Evolutionary conservation across 2,797 vertebrate genomes (phyloP).

Genomic region (Hippocampus kuda): DNA sequence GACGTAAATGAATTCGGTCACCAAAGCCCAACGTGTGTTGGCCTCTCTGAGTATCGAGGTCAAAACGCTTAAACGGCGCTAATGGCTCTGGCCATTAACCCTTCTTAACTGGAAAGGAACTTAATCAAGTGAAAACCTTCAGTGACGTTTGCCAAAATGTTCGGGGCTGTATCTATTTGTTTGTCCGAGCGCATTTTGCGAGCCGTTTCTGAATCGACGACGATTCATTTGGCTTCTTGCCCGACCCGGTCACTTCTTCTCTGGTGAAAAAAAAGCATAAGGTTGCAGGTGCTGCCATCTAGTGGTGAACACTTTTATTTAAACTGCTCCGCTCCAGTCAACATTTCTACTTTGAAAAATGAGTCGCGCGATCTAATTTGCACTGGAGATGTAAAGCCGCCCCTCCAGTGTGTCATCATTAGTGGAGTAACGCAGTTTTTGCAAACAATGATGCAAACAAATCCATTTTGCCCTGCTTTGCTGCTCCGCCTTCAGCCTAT

Average conservation of each 20-base stretch:
- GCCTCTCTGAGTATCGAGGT: conserved; percentile 23
- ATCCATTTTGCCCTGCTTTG: not conserved
- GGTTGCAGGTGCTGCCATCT: no score
- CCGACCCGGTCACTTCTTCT: no score
- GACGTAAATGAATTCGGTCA: conserved; percentile 33
- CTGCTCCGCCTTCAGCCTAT: no score
- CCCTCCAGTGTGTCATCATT: not conserved
- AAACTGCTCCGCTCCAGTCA: not conserved
- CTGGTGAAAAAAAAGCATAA: no score
- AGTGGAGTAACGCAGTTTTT: not conserved
- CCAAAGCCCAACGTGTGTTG: conserved; percentile 12
- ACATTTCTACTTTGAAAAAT: no score
- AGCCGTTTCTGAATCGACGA: not conserved
- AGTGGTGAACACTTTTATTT: not conserved
- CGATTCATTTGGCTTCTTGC: no score
- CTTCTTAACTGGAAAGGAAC: conserved; percentile 10
- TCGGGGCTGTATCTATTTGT: not conserved
- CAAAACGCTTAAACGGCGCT: conserved; percentile 17
- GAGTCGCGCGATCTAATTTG: not conserved
- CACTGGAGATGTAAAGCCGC: not conserved
- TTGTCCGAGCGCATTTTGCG: not conserved
- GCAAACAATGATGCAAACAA: not conserved
- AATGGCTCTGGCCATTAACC: conserved; percentile 30
- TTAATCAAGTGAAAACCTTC: no score
- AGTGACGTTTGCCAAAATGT: not conserved